Evolutionary conservation across 2,888 invertebrate genomes (phyloP), one percentile per base, ranked within the genome.

Genomic region (Priocnemis perturbator): DNA sequence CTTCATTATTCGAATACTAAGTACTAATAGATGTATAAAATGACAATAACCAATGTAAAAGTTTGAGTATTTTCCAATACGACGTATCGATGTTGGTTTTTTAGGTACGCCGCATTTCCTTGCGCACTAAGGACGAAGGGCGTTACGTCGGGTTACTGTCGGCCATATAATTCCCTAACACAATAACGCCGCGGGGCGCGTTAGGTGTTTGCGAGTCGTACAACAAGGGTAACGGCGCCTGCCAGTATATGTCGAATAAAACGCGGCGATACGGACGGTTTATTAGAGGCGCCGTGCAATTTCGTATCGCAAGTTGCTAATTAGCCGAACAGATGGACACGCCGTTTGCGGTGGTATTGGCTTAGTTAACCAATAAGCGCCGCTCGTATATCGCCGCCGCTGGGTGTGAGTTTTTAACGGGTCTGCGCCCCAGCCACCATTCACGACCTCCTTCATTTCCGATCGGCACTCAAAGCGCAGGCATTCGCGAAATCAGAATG

Each of bases 291-390:
- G 21, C 55, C 20, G 21, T 45, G 60, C 67, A 68, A 50, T 76
- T 76, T 71, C 69, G 71, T 77, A 69, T 79, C 72, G 78, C 76
- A 76, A 80, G 78, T 78, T 78, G 81, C 81, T 86, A 85, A 86
- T 86, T 85, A 83, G 80, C 76, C 68, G 68, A 79, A 82, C 86
- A 86, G 81, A 84, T 83, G 85, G 85, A 86, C 82, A 82, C 67
- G 77, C 77, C 73, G 79, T 86, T 84, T 78, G 81, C 73, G 81
- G 79, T 73, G 67, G 71, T 85, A 85, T 84, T 79, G 81, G 76
- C 76, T 77, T 77, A 77, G 81, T 78, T 78, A 68, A 77, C 81
- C 83, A 83, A 81, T 84, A 84, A 85, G 81, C 81, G 76, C 71
- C 71, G 64, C 71, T 65, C 73, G 69, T 75, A 73, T 77, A 79